Conservation (phyloP, 2,888 invertebrate species). For the Cephus sareptanus region DNA sequence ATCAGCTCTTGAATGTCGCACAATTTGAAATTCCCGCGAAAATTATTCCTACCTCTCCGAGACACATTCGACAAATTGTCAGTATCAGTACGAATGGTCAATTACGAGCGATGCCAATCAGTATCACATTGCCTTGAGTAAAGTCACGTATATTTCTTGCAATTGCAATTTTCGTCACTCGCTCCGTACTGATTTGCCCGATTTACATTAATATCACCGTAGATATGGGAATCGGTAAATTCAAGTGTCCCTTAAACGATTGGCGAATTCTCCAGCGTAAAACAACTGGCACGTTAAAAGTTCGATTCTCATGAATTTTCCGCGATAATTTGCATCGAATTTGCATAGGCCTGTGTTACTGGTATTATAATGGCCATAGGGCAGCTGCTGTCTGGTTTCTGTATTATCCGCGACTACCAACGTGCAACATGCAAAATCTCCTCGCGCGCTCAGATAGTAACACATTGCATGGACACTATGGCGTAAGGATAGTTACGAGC, state of each 20-base stretch:
- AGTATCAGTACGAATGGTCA: background rate
- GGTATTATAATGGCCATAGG: conserved; percentile 17
- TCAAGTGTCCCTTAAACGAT: background rate
- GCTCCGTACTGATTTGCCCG: background rate
- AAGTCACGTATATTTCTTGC: background rate
- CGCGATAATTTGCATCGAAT: conserved; percentile 24
- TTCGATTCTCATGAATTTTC: conserved; percentile 26
- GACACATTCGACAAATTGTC: background rate
- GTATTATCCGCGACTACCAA: background rate
- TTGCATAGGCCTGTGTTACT: conserved; percentile 16
- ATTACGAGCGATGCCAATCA: background rate
- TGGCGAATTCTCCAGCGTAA: background rate
- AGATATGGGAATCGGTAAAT: background rate
- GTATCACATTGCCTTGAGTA: too few relatives aligned
- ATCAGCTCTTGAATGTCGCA: background rate
- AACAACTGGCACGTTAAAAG: conserved; percentile 25
- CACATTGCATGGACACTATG: background rate
- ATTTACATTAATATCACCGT: background rate
- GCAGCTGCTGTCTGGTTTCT: background rate
- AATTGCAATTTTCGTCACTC: background rate
- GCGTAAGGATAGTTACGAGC: background rate
- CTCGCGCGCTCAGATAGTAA: background rate
- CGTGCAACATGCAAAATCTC: background rate
- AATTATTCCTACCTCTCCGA: background rate
- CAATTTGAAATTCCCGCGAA: background rate